Evolutionary conservation across 53 echinoderm and acorn worm genomes (phyloP), one percentile per base, ranked within the genome.

Genomic region (Pentamera pediparva): DNA sequence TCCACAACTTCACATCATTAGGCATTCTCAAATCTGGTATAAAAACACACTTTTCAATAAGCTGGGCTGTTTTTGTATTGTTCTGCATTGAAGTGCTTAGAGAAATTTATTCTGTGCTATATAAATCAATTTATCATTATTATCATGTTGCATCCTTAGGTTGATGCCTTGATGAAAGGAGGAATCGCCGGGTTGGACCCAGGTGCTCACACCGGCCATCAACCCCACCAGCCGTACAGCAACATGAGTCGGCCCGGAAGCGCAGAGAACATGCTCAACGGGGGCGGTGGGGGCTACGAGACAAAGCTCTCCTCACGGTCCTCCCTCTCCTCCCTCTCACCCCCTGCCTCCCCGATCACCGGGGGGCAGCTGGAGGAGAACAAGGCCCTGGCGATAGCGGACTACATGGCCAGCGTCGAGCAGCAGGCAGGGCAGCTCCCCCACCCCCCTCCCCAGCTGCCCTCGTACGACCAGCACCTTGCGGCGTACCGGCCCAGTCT

Each of bases 271-370:
- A 54, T 63, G 32, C 78, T 78, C 28, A 26, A 18, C 65, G 17
- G 34, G 12, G 56, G 77, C 29, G n/a, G n/a, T n/a, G n/a, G n/a
- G n/a, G n/a, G n/a, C n/a, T n/a, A n/a, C n/a, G 89, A 74, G 39
- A 70, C 70, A 1, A 76, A 57, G n/a, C 49, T 96, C 3, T 96
- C 96, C n/a, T 88, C 96, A 4, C 75, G 88, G 6, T 96, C 96
- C 24, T 96, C 96, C 32, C 72, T 96, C 29, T 91, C 91, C 28
- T 96, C 96, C 32, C 82, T 91, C 60, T 96, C 96, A 5, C 96
- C 96, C 0, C 96, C 96, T 33, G 76, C 91, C 31, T 96, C 96
- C 15, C 96, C 96, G 1, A 82, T 88, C 47, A 81, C 76, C 6
- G 83, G 78, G 26, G 89, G 76, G 31, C 69, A 60, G 26, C 50